These are phyloP conservation scores for Dasyurus viverrinus DNA, from an alignment of 2,113 vertebrate genomes.

Conservation along the genomic window DNA sequence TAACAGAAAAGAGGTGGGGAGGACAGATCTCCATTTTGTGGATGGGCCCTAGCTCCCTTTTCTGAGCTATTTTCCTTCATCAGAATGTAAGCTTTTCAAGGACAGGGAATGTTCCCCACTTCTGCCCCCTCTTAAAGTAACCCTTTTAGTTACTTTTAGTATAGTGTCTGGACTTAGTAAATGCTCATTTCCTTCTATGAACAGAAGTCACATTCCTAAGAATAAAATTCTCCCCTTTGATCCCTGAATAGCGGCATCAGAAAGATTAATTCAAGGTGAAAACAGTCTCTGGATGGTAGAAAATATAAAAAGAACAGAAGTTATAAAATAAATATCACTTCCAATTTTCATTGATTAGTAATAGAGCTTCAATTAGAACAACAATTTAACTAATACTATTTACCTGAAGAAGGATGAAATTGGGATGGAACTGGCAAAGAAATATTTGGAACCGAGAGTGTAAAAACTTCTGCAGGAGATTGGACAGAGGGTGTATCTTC, in stretches of 20 bases:
- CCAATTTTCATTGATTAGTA: neutral
- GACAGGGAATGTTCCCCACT: neutral
- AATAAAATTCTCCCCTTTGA: neutral
- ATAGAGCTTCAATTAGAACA: neutral
- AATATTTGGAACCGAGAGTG: slow-evolving; percentile 92
- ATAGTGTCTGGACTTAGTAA: neutral
- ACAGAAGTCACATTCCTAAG: neutral
- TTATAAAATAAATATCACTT: neutral
- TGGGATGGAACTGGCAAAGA: slow-evolving; percentile 92
- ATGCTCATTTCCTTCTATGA: neutral
- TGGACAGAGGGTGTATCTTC: slow-evolving; percentile 98
- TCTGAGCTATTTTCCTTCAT: neutral
- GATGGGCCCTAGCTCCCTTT: neutral
- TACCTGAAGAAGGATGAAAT: slow-evolving; percentile 92
- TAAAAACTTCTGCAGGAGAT: slow-evolving; percentile 96
- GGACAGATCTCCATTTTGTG: neutral
- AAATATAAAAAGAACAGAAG: neutral
- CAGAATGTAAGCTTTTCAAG: neutral
- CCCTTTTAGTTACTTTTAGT: neutral
- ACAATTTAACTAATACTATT: neutral
- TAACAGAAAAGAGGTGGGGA: neutral
- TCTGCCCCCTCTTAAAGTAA: neutral
- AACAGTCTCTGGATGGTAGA: neutral
- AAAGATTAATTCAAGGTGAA: neutral
- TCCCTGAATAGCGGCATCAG: neutral